Evolutionary conservation across 2,113 vertebrate species (phyloP), one percentile per base, ranked within the genome.

Genomic region (Pomatorhinus ruficollis): DNA sequence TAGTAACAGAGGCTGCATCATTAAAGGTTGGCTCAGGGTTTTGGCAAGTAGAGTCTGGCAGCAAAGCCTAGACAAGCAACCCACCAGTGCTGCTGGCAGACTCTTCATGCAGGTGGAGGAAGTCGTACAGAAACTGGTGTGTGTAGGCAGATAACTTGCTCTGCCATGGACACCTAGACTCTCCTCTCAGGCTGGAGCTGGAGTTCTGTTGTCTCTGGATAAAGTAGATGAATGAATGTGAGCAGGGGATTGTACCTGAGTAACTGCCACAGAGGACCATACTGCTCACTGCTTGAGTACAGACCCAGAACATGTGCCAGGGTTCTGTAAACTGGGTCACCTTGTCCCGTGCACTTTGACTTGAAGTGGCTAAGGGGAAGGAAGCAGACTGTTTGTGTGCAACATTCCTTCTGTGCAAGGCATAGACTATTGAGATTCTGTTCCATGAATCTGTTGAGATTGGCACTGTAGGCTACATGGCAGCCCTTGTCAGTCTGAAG

Each of bases 21-120:
- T 68, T 93, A 84, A 82, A 76, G 33, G 5, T n/a, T 93, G 90
- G 69, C 92, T 91, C 39, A 59, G 56, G 19, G 23, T 75, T 96
- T 89, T 94, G 69, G 95, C 69, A 89, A 49, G 74, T 39, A 39
- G 33, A 64, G 44, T 57, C 86, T 94, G 80, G 89, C 89, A 89
- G 68, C 12, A 83, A 90, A 83, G 68, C 68, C 63, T 80, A 77
- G 63, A 77, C 37, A 76, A 90, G 84, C 84, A 78, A 75, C 81
- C 44, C n/a, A 94, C 37, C 44, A 44, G 61, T 82, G 74, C 52
- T 90, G 88, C 49, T 94, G 96, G 94, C 85, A 79, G 70, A 8
- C 39, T 68, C 44, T 49, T 68, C 66, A 8, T 45, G 87, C 90
- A 97, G 95, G 92, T 96, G 94, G 87, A 87, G 74, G 93, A 94